Evolutionary conservation across 2,888 invertebrate genomes (phyloP).

Genomic region (Crepidodera aurea): DNA sequence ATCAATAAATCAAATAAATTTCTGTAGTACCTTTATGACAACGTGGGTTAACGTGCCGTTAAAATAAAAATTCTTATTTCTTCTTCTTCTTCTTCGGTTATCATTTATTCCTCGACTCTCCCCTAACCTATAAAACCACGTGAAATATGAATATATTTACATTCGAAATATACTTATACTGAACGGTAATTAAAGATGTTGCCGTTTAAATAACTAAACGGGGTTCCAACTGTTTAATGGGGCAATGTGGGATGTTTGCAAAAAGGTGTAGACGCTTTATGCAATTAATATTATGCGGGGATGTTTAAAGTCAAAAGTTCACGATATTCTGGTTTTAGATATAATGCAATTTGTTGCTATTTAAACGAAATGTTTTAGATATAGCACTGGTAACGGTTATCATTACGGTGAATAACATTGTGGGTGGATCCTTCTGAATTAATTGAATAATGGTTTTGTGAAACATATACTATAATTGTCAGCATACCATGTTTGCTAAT

Average conservation of each 20-base stretch:
- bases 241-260: constrained; percentile 6
- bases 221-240: constrained; percentile 18
- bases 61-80: too few species aligned
- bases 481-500: too few species aligned
- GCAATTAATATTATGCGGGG: neutral
- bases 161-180: neutral
- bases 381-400: too few species aligned
- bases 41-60: too few species aligned
- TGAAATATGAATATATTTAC: constrained; percentile 15
- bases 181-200: constrained; percentile 18
- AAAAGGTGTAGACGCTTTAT: constrained; percentile 17
- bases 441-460: too few species aligned
- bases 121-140: constrained; percentile 1
- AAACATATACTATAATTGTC: too few species aligned
- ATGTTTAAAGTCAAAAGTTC: constrained; percentile 4
- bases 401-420: too few species aligned
- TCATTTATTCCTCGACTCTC: neutral
- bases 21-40: too few species aligned
- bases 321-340: neutral
- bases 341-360: neutral
- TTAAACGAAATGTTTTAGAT: too few species aligned
- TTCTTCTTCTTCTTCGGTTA: too few species aligned
- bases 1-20: too few species aligned
- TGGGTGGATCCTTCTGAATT: too few species aligned
- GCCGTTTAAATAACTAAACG: constrained; percentile 19